Base-by-base conservation (phyloP, 2,797 vertebrate genomes). In the Phalanger gymnotis region DNA sequence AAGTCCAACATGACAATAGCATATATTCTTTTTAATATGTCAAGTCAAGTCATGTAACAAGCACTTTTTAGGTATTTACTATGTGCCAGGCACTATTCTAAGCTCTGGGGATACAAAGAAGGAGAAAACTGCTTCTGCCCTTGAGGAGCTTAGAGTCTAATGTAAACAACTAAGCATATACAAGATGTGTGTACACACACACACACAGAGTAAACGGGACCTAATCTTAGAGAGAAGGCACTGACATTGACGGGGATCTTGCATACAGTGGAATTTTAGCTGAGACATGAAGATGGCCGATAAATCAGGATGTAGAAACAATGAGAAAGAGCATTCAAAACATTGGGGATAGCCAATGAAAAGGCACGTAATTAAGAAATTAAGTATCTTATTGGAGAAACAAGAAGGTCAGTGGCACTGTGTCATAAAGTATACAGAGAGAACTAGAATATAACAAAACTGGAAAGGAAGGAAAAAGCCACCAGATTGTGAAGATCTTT, bases 121-220 rank as follows among this genome's bases (percentile, higher is more conserved):
- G 12, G 58, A 61, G 31, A 34, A 61, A 34, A 61, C 30, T 34
- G 58, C 13, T 61, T 61, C 58, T 61, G 58, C 31, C 16, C 61
- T 66, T 12, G 6, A 40, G 61, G 34, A 73, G 16, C 61, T 40
- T 16, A 73, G 5, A 73, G 34, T 16, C 5, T 9, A 40, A 73
- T 40, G 16, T 40, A n/a, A 73, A 73, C 16, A 11, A 73, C n/a
- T 73, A 22, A 9, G n/a, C 22, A 73, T 40, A 40, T 16, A 22
- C 5, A 34, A 19, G 13, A 5, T n/a, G 3, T 58, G 27, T 28
- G 10, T 31, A 2, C 12, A 10, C 10, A 22, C 3, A 4, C 4
- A 27, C 30, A 58, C 30, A 58, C 30, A 66, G 13, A 66, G 61
- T 73, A 73, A 73, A 73, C 22, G 61, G 61, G 30, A 5, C 1